Conservation (phyloP, 2,888 invertebrate species). For the Yponomeuta cagnagella region DNA sequence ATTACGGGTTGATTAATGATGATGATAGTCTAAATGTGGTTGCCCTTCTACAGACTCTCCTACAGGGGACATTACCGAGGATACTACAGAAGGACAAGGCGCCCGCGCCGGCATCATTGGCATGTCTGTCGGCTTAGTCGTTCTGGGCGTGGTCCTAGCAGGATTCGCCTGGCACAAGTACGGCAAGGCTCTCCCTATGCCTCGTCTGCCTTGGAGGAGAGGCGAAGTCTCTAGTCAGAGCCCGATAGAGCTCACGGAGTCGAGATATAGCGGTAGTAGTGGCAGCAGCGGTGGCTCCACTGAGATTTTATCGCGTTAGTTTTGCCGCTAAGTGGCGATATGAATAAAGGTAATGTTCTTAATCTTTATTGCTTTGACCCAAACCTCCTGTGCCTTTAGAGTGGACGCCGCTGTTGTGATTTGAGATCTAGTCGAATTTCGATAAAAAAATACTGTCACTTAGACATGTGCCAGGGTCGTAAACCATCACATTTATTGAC, state of each 20-base stretch:
- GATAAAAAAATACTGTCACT: too few relatives aligned
- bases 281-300: neutral
- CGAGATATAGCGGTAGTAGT: neutral
- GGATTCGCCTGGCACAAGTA: constrained; percentile 36
- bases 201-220: neutral
- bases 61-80: neutral
- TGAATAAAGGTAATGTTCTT: too few relatives aligned
- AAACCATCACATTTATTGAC: too few relatives aligned
- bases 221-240: neutral
- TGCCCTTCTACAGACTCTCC: too few relatives aligned
- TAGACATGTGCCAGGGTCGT: too few relatives aligned
- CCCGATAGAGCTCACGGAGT: neutral
- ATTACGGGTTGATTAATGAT: too few relatives aligned
- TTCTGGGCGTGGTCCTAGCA: constrained; percentile 32
- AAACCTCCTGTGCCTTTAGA: too few relatives aligned
- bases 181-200: neutral
- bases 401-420: too few relatives aligned
- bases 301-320: neutral
- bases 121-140: constrained; percentile 34
- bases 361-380: too few relatives aligned
- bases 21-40: too few relatives aligned
- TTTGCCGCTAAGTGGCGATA: too few relatives aligned
- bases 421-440: too few relatives aligned
- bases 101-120: constrained; percentile 46
- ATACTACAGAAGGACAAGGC: neutral